These are phyloP conservation scores for Spodoptera exigua DNA, from an alignment of 2,888 invertebrate species.

Conservation along the genomic window DNA sequence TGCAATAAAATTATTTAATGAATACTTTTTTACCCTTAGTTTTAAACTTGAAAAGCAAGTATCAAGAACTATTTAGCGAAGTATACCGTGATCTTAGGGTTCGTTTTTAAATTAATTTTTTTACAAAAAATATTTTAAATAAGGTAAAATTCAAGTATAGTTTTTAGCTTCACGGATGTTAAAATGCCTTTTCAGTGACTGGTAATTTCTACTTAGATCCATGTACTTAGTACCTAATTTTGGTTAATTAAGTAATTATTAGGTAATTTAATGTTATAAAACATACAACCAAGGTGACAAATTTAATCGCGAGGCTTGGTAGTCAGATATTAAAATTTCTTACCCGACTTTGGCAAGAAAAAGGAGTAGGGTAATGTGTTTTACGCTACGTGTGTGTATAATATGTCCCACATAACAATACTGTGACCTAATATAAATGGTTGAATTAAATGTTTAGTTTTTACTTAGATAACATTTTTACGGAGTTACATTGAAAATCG, in stretches of 20 bases:
- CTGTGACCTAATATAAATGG: slow-evolving; percentile 16
- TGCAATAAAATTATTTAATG: no score
- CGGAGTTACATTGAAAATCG: no score
- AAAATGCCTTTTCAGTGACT: no score
- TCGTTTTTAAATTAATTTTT: no score
- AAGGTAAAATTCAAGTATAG: no score
- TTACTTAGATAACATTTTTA: neutral
- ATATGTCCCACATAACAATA: slow-evolving; percentile 9
- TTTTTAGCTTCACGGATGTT: no score
- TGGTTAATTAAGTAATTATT: neutral
- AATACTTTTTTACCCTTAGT: no score
- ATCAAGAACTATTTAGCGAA: no score
- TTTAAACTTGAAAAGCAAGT: no score
- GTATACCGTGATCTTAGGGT: no score
- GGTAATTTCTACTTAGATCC: no score
- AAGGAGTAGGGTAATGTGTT: slow-evolving; percentile 48
- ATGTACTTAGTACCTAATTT: no score
- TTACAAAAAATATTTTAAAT: neutral
- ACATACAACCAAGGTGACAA: slow-evolving; percentile 4
- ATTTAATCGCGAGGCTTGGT: slow-evolving; percentile 18
- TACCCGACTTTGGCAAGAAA: slow-evolving; percentile 33
- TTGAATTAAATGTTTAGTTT: slow-evolving; percentile 4
- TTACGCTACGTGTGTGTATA: slow-evolving; percentile 41
- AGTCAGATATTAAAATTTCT: slow-evolving; percentile 37
- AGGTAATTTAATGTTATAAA: slow-evolving; percentile 7